phyloP scores from a whole-genome alignment of 2,113 vertebrate species.

The Pomatostomus ruficeps region DNA sequence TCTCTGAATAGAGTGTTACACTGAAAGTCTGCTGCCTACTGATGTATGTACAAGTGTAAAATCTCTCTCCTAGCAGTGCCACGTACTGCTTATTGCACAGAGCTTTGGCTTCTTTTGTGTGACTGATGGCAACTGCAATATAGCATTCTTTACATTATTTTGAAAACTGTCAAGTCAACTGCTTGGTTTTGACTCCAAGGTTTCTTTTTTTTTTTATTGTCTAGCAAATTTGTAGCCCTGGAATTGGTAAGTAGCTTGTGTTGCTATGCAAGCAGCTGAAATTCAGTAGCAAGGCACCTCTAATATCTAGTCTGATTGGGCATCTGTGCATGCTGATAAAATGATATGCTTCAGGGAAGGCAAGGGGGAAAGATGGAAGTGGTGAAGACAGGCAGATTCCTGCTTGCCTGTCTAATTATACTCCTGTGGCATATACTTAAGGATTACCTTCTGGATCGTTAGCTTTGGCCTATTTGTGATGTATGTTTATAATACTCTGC shows the following conservation, averaged over 20 bases:
- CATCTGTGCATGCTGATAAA: neutral
- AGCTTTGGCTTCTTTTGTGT: neutral
- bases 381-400: neutral
- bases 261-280: neutral
- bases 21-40: neutral
- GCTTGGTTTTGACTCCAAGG: neutral
- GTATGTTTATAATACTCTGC: neutral
- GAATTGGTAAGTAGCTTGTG: neutral
- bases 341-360: neutral
- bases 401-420: neutral
- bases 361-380: neutral
- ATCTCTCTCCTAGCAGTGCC: neutral
- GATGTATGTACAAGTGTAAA: neutral
- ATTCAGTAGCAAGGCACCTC: neutral
- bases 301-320: neutral
- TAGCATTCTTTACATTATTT: neutral
- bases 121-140: neutral
- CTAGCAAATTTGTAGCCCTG: neutral
- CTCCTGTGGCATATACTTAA: neutral
- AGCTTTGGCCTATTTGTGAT: neutral
- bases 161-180: neutral
- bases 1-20: neutral
- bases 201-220: neutral
- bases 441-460: neutral
- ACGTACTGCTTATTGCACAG: neutral